Percentiles rank a stretch among this genome's conserved stretches.
Conservation (phyloP, 2,113 vertebrate genomes). For the Thinocorus orbignyianus region DNA sequence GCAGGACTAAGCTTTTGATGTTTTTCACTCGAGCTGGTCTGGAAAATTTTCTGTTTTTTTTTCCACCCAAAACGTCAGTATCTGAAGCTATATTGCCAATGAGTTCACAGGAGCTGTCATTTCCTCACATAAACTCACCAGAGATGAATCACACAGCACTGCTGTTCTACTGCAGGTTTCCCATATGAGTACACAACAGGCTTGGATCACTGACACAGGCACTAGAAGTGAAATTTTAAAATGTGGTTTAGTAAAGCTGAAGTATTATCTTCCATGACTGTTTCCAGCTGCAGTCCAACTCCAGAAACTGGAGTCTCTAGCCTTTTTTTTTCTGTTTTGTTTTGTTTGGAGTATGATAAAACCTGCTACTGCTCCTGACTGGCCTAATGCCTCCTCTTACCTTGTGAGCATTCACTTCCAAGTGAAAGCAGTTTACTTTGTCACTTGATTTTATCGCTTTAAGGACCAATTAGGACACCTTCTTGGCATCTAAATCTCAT, state of each 20-base stretch:
- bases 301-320: neutral
- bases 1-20: neutral
- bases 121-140: neutral
- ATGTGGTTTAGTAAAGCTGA: neutral
- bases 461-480: neutral
- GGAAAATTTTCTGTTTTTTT: neutral
- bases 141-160: neutral
- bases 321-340: too few species aligned
- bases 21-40: neutral
- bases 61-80: neutral
- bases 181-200: accelerated
- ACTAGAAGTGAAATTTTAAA: neutral
- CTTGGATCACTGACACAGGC: neutral
- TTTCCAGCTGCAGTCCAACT: neutral
- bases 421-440: neutral
- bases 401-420: neutral
- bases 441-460: neutral
- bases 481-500: neutral
- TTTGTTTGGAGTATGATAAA: neutral
- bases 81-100: neutral
- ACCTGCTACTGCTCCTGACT: neutral
- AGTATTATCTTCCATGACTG: neutral
- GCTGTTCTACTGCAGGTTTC: neutral
- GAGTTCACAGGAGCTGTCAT: accelerated
- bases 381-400: neutral